Evolutionary conservation across 2,888 invertebrate species (phyloP).

Genomic region (Frankliniella fusca): DNA sequence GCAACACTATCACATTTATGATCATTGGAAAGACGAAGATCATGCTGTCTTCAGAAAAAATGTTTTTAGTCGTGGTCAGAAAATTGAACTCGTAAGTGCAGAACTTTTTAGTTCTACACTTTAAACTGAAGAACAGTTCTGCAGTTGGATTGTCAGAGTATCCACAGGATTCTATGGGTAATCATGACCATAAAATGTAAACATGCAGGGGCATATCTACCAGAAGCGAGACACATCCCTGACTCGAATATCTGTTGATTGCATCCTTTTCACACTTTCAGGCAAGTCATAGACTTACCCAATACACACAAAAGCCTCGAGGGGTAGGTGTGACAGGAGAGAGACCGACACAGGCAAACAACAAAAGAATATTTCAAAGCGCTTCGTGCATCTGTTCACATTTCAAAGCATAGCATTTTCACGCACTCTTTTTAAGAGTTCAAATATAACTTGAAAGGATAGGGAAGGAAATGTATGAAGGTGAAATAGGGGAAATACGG

Average conservation of each 20-base stretch:
- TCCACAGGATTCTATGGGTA: background rate
- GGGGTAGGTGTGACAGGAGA: background rate
- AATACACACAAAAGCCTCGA: background rate
- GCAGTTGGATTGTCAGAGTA: no score
- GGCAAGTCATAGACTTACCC: background rate
- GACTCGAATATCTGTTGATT: background rate
- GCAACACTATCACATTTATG: no score
- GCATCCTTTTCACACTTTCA: no score
- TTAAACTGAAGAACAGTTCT: no score
- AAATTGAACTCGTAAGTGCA: no score
- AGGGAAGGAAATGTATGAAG: background rate
- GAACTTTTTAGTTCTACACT: no score
- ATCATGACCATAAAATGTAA: constrained; percentile 4
- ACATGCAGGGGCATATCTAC: constrained; percentile 18
- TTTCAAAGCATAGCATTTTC: constrained; percentile 7
- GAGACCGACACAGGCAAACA: constrained; percentile 11
- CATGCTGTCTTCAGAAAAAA: no score
- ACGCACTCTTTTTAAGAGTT: background rate
- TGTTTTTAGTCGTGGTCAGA: no score
- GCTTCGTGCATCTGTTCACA: constrained; percentile 19
- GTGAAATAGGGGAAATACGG: background rate
- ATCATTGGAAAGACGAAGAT: no score
- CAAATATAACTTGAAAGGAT: background rate
- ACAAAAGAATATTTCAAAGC: background rate
- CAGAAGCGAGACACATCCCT: constrained; percentile 1